A percentile compares a stretch with the other conserved stretches of the same genome.
Evolutionary conservation across 2,113 vertebrate species (phyloP).

Genomic region (Ursus arctos): DNA sequence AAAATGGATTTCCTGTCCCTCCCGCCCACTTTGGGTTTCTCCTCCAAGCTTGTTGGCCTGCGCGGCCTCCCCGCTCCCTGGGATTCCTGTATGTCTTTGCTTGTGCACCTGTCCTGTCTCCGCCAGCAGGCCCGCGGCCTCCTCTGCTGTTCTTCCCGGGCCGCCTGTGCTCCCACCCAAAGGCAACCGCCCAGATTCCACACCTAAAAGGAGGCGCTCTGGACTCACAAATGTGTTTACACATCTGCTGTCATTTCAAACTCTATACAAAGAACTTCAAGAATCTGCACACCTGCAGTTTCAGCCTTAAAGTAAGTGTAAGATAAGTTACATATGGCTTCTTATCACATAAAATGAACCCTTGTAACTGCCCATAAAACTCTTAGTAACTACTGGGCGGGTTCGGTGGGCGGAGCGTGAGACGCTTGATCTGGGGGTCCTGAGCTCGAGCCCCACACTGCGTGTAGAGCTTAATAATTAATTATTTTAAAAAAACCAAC

Average conservation of each 20-base stretch:
- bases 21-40: too few species aligned
- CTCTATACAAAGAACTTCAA: accelerated
- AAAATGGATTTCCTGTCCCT: neutral
- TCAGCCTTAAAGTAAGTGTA: neutral
- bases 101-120: neutral
- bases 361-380: neutral
- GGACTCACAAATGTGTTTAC: neutral
- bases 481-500: neutral
- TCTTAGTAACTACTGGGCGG: neutral
- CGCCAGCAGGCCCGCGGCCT: accelerated
- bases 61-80: accelerated
- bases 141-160: neutral
- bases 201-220: neutral
- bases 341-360: too few species aligned
- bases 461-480: neutral
- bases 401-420: neutral
- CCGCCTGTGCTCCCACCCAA: accelerated
- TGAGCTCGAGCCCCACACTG: neutral
- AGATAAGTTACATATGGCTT: neutral
- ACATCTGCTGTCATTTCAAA: neutral
- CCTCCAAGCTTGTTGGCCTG: too few species aligned
- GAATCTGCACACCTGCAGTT: accelerated
- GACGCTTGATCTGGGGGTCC: neutral
- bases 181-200: too few species aligned
- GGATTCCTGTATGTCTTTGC: neutral